phyloP scores from a whole-genome alignment of 2,888 invertebrate genomes.

The Drosophila pseudotalamancana region DNA sequence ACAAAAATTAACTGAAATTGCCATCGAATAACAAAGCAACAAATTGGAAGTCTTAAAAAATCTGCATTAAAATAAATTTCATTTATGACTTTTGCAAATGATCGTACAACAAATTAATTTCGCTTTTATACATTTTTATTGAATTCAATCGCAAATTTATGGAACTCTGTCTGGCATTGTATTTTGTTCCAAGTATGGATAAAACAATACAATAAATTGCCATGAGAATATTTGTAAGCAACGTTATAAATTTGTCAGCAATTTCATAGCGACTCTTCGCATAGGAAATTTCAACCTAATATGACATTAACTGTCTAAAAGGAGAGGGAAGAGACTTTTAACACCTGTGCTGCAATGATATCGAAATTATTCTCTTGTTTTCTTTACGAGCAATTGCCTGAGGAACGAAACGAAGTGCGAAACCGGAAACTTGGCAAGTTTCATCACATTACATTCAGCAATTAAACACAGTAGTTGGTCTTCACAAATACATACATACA shows the following conservation, averaged over 20 bases:
- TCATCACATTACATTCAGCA: conserved; percentile 8
- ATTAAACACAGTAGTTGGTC: conserved; percentile 41
- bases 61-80: conserved; percentile 54
- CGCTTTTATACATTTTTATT: conserved; percentile 26
- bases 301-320: background rate
- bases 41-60: conserved; percentile 5
- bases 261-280: conserved; percentile 26
- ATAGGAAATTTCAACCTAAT: background rate
- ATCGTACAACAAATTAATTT: conserved; percentile 44
- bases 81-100: conserved; percentile 50
- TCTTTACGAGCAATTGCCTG: conserved; percentile 20
- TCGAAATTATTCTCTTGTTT: conserved; percentile 4
- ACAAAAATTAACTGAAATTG: conserved; percentile 19
- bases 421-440: conserved; percentile 28
- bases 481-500: conserved; percentile 16
- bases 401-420: background rate
- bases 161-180: conserved; percentile 30
- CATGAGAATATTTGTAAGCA: conserved; percentile 30
- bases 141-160: conserved; percentile 57
- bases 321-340: background rate
- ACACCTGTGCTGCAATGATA: conserved; percentile 9
- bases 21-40: conserved; percentile 4
- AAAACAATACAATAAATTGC: conserved; percentile 45
- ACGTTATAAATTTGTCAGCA: conserved; percentile 39
- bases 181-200: conserved; percentile 30